Conservation (phyloP, 2,888 invertebrate genomes). For the Encarsia formosa region DNA sequence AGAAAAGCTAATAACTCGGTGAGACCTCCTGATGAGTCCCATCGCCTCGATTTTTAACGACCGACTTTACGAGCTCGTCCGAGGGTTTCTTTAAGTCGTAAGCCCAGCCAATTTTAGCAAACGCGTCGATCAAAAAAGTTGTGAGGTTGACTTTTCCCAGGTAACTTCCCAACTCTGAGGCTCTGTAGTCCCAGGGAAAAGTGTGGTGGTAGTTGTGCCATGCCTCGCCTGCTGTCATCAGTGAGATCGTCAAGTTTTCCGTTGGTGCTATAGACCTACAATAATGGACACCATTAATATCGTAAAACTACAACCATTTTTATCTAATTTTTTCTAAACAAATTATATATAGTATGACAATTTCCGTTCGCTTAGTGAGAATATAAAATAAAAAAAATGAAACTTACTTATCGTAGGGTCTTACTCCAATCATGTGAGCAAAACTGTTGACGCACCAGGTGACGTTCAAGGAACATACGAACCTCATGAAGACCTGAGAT, state of each 20-base stretch:
- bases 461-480: slow-evolving; percentile 53
- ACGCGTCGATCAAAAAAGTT: slow-evolving; percentile 65
- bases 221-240: slow-evolving; percentile 49
- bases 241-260: slow-evolving; percentile 37
- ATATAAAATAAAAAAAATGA: neutral
- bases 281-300: too few relatives aligned
- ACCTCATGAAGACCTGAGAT: slow-evolving; percentile 52
- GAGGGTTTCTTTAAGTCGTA: slow-evolving; percentile 70
- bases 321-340: too few relatives aligned
- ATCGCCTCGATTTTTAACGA: slow-evolving; percentile 58
- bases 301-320: too few relatives aligned
- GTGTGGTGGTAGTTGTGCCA: slow-evolving; percentile 14
- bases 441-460: slow-evolving; percentile 60
- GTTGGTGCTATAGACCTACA: slow-evolving; percentile 32
- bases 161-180: slow-evolving; percentile 8
- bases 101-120: slow-evolving; percentile 68
- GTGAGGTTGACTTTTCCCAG: slow-evolving; percentile 60
- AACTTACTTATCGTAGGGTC: slow-evolving; percentile 41
- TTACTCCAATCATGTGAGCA: slow-evolving; percentile 51
- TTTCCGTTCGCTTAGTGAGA: neutral
- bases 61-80: slow-evolving; percentile 53
- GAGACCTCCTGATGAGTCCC: too few relatives aligned
- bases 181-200: slow-evolving; percentile 50
- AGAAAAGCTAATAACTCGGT: too few relatives aligned
- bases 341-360: neutral